Base-by-base conservation (phyloP, 2,797 vertebrate genomes). In the Danio kyathit region DNA sequence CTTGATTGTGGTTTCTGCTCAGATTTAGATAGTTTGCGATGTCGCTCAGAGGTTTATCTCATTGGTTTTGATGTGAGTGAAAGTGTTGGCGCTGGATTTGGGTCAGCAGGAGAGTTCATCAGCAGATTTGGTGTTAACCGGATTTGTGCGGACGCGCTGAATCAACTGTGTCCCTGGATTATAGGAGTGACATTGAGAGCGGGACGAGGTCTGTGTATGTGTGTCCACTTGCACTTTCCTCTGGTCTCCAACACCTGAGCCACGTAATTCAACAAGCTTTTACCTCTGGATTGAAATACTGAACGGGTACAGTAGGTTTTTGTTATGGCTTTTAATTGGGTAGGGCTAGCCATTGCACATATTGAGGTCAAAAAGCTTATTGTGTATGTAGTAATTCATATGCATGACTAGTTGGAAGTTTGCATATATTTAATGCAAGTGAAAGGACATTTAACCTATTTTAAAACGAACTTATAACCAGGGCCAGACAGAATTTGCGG, bases 111-210 rank as follows among this genome's bases (percentile, higher is more conserved):
- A 92, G 93, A 90, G 92, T 88, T 93, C 93, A 95, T 94, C 95
- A 95, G 93, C 95, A 94, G 95, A 93, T 93, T 95, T 95, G 91
- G 93, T 94, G 94, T 97, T 96, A 98, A 94, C 91, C 93, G 96
- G 96, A 97, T 98, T 97, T 96, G 92, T 86, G 89, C 86, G 75
- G 92, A 93, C 91, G 89, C 91, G 94, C 95, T 93, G 92, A 95
- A 91, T 95, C 94, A 95, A 95, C 95, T 83, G 90, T 93, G 91
- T 93, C 90, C 90, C 86, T 83, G 91, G 95, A 96, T 99, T 97
- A 98, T 90, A 83, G 85, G 85, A 80, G 89, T 94, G 94, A 95
- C 95, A 95, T 94, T 95, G 94, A 57, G 85, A 66, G 78, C 81
- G 76, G 86, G 83, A 70, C 71, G 86, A 84, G 74, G 60, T 9